phyloP scores from a whole-genome alignment of 2,888 invertebrate species.

The Drosophila niveifrons region DNA sequence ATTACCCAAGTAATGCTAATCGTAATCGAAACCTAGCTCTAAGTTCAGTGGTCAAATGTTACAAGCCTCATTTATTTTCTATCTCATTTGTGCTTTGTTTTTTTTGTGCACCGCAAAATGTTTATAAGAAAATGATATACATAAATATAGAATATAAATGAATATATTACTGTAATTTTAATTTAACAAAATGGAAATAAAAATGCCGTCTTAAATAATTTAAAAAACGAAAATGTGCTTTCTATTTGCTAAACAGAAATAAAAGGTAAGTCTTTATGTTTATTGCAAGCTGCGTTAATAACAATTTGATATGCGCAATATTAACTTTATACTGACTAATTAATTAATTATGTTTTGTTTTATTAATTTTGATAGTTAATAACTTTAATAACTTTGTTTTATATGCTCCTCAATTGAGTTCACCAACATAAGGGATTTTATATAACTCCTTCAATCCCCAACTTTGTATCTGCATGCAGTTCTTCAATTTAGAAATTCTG shows the following conservation, averaged over 20 bases:
- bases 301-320: too few species aligned
- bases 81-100: slow-evolving; percentile 58
- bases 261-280: background rate
- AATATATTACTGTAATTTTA: slow-evolving; percentile 59
- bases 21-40: slow-evolving; percentile 37
- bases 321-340: too few species aligned
- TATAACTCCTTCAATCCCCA: background rate
- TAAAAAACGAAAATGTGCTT: background rate
- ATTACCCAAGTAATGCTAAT: background rate
- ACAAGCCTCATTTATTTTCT: slow-evolving; percentile 18
- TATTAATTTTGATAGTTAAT: too few species aligned
- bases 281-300: too few species aligned
- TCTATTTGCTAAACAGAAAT: background rate
- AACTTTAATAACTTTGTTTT: too few species aligned
- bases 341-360: too few species aligned
- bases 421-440: too few species aligned
- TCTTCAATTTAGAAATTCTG: slow-evolving; percentile 11
- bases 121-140: slow-evolving; percentile 41
- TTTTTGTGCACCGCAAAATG: slow-evolving; percentile 70
- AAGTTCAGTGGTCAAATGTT: slow-evolving; percentile 38
- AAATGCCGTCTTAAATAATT: slow-evolving; percentile 73
- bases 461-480: slow-evolving; percentile 7
- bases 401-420: too few species aligned
- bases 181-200: slow-evolving; percentile 66
- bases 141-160: slow-evolving; percentile 32